Evolutionary conservation across 2,113 vertebrate genomes (phyloP), one percentile per base, ranked within the genome.

Genomic region (Uria lomvia): DNA sequence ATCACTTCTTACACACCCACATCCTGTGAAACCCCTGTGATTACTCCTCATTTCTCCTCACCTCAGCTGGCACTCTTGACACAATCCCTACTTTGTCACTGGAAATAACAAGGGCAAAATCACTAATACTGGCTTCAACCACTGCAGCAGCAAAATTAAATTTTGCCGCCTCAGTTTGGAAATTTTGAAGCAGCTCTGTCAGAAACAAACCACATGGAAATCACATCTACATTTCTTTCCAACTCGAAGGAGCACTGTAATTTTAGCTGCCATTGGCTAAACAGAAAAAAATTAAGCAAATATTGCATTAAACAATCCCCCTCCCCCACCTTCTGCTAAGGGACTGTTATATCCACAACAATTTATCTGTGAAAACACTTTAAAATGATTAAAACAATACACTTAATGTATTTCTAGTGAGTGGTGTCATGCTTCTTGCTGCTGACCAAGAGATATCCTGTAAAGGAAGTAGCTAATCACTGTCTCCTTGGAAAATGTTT

Each of bases 401-500:
- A 84, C 30, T 87, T 67, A 38, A 47, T 58, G 9, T 70, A 59
- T 77, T 95, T 85, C 84, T 77, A 78, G 63, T 92, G 72, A 88
- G 70, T 71, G 18, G 60, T 93, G 32, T 90, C 92, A 91, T 81
- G 70, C 66, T 30, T 91, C 34, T 78, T 81, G 36, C 60, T 75
- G 65, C 76, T 81, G 62, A 73, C 86, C 92, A 95, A 81, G 71
- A 97, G 75, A 90, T 86, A 96, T 68, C 86, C 90, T 72, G 76
- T 74, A 82, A 75, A 84, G 86, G 94, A 96, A 94, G 60, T 68
- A 94, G 67, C 86, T 95, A 95, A 95, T 96, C 68, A 83, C 93
- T 74, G 63, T 71, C 83, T 93, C 92, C 84, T 95, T 96, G 90
- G 95, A 96, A 88, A 96, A 93, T 85, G 82, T 96, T 94, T 88